These are phyloP conservation scores for Mylabris sibirica DNA, from an alignment of 2,888 invertebrate genomes.

Conservation along the genomic window DNA sequence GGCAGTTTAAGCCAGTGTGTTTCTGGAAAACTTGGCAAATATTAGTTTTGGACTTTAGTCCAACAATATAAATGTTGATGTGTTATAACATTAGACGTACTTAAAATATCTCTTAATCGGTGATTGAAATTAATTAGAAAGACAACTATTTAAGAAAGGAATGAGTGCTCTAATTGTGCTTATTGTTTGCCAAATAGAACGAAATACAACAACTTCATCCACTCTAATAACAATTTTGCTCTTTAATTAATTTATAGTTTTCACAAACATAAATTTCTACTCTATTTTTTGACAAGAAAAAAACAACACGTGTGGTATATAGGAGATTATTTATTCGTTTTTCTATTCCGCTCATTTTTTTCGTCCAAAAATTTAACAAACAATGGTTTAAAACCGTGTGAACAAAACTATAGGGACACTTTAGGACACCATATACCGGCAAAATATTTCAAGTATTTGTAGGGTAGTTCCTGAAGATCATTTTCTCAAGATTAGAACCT, in stretches of 20 bases:
- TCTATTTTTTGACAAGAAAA: not conserved
- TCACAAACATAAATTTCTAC: not conserved
- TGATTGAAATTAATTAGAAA: conserved; percentile 9
- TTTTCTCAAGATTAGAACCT: too few species aligned
- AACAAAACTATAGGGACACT: too few species aligned
- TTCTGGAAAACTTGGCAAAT: conserved; percentile 11
- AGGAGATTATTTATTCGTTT: not conserved
- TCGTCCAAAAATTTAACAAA: not conserved
- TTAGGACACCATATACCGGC: too few species aligned
- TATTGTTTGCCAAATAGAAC: conserved; percentile 6
- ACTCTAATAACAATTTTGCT: not conserved
- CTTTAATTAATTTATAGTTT: too few species aligned
- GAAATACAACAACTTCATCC: not conserved
- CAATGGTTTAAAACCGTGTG: not conserved
- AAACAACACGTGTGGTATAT: not conserved
- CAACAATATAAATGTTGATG: not conserved
- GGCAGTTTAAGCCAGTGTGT: too few species aligned
- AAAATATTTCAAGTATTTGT: too few species aligned
- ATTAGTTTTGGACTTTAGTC: conserved; percentile 1
- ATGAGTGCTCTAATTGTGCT: not conserved
- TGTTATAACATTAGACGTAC: not conserved
- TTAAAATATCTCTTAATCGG: conserved; percentile 7
- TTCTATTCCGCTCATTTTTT: not conserved
- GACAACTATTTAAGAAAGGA: not conserved
- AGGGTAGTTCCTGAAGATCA: too few species aligned